Base-by-base conservation (phyloP, 2,797 vertebrate genomes). In the Esox masquinongy region DNA sequence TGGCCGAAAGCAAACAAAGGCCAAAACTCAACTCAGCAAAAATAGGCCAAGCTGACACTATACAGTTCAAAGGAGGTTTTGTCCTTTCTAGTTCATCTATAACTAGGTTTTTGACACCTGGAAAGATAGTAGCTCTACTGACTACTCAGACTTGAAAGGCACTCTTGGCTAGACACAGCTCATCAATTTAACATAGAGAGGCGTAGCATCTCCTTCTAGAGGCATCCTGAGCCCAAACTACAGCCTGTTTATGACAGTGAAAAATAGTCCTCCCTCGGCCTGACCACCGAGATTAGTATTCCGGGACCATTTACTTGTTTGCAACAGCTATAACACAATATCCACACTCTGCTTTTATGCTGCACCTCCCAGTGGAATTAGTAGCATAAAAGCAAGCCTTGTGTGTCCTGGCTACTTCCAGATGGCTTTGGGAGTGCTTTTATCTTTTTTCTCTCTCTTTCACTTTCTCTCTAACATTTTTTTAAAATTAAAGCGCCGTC, bases 351-450 rank as follows among this genome's bases (percentile, higher is more conserved):
- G 90, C 92, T 92, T 93, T 93, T 90, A 92, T 93, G 91, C 90
- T 87, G 86, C 91, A 89, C 92, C 90, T 94, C 93, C 92, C 92
- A 86, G 89, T 87, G 92, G 93, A 94, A 92, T 92, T 89, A 90
- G 88, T 63, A 80, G 91, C 91, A 94, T 93, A 93, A 94, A 94
- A 93, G 92, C 89, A 88, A 90, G 91, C 91, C 92, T 93, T 91
- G 91, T 94, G 91, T 89, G 93, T 93, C 92, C 91, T 88, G 93
- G 93, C 92, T 91, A 92, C 93, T 93, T 94, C 93, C 94, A 94
- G 91, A 94, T 93, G 92, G 92, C 93, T 94, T 93, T 92, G 89
- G 90, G 89, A 91, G 88, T 77, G 91, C 92, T 93, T 94, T 93
- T 94, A 93, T 94, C 92, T 93, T 79, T 66, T 73, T 50, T 64